phyloP scores from a whole-genome alignment of 2,797 vertebrate genomes.

The Acrossocheilus wenchowensis region DNA sequence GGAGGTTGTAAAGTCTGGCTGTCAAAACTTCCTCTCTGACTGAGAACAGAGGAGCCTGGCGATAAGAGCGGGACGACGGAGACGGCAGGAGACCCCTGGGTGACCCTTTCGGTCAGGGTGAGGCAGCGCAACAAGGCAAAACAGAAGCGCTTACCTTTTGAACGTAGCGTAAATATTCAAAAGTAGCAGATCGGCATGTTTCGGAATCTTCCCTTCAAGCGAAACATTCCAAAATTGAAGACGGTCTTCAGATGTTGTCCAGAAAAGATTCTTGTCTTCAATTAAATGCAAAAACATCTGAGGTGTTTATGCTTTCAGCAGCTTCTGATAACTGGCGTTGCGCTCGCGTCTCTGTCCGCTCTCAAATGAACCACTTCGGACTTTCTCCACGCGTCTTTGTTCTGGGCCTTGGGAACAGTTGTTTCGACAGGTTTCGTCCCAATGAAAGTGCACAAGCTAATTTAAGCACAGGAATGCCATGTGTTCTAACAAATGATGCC shows the following conservation, averaged over 20 bases:
- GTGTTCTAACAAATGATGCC: slow-evolving; percentile 60
- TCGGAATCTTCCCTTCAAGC: neutral
- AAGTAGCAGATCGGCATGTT: slow-evolving; percentile 9
- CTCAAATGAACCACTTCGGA: slow-evolving; percentile 53
- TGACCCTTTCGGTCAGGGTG: slow-evolving; percentile 69
- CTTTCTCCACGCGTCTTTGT: slow-evolving; percentile 56
- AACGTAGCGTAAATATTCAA: slow-evolving; percentile 17
- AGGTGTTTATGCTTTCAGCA: neutral
- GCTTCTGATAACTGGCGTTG: neutral
- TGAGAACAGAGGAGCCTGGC: slow-evolving; percentile 68
- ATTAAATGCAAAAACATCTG: neutral
- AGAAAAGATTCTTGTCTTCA: neutral
- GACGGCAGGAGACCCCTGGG: slow-evolving; percentile 68
- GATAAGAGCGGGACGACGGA: slow-evolving; percentile 72
- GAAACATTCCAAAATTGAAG: neutral
- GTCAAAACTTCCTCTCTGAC: slow-evolving; percentile 81
- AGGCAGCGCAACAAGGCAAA: slow-evolving; percentile 16
- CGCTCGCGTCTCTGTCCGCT: slow-evolving; percentile 33
- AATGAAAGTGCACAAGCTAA: slow-evolving; percentile 64
- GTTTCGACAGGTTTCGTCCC: slow-evolving; percentile 65
- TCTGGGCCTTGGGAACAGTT: slow-evolving; percentile 68
- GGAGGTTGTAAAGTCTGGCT: slow-evolving; percentile 75
- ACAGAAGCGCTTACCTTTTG: slow-evolving; percentile 63
- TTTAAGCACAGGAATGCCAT: slow-evolving; percentile 64
- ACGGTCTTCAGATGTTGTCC: neutral